Conservation (phyloP, 1,140 invertebrate genomes). For the Scaptomyza hsui region DNA sequence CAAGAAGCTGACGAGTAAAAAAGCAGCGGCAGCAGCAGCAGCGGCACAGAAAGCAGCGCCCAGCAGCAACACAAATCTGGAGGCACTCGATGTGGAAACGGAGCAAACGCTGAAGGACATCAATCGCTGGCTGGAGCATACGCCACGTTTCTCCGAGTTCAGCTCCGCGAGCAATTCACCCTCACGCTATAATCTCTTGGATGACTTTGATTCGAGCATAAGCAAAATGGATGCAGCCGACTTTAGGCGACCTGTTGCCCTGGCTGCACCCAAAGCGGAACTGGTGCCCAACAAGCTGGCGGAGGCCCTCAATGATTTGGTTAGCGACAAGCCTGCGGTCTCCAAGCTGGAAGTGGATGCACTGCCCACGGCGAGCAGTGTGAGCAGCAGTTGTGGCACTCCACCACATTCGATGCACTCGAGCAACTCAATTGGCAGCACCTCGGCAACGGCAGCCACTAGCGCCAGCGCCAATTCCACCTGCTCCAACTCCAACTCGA, state of each 20-base stretch:
- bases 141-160: constrained; percentile 89
- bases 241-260: constrained; percentile 70
- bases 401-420: constrained; percentile 80
- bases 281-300: constrained; percentile 73
- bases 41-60: constrained; percentile 55
- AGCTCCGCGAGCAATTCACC: constrained; percentile 90
- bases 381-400: constrained; percentile 75
- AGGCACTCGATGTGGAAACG: constrained; percentile 90
- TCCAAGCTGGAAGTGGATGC: constrained; percentile 54
- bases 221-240: constrained; percentile 75
- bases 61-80: constrained; percentile 87
- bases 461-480: constrained; percentile 53
- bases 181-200: constrained; percentile 84
- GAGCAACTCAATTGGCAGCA: constrained; percentile 77
- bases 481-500: constrained; percentile 29
- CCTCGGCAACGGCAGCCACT: constrained; percentile 69
- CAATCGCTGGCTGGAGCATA: constrained; percentile 94
- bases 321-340: constrained; percentile 52
- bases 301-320: constrained; percentile 72
- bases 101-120: constrained; percentile 95
- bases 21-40: constrained; percentile 38
- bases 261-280: constrained; percentile 70
- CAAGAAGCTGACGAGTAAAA: constrained; percentile 66
- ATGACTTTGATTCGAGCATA: constrained; percentile 85
- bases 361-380: constrained; percentile 68